Percentiles rank a stretch among this genome's conserved stretches.
Conservation (phyloP, 2,888 invertebrate genomes). For the Calameuta pallipes region DNA sequence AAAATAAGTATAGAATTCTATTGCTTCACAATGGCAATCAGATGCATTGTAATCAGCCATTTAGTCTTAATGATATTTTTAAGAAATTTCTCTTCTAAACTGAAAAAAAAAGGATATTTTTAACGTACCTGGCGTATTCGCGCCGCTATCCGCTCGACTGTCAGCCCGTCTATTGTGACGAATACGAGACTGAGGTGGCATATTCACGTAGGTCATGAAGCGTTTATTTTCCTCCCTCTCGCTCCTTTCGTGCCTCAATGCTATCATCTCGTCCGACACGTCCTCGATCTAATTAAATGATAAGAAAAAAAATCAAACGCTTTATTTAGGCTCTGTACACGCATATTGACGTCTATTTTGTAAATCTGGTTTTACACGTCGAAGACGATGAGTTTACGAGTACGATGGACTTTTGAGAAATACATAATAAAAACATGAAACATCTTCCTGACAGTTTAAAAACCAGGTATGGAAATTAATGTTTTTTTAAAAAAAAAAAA, state of each 20-base stretch:
- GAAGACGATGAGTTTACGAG: not conserved
- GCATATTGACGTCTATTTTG: constrained; percentile 20
- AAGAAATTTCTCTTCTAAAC: not conserved
- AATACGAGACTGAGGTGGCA: constrained; percentile 66
- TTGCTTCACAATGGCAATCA: not conserved
- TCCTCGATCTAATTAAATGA: constrained; percentile 75
- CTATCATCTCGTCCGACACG: constrained; percentile 79
- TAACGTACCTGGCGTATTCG: constrained; percentile 74
- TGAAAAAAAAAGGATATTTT: not conserved
- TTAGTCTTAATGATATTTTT: not conserved
- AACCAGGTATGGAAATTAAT: not conserved
- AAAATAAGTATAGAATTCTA: not conserved
- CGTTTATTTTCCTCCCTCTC: constrained; percentile 86
- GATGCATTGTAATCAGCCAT: not conserved
- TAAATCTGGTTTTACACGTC: constrained; percentile 24
- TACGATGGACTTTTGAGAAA: constrained; percentile 7
- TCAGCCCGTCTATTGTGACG: constrained; percentile 76
- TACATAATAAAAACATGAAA: not conserved
- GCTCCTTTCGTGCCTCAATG: constrained; percentile 79
- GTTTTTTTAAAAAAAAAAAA: not conserved
- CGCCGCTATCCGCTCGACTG: constrained; percentile 76
- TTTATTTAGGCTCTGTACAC: constrained; percentile 15
- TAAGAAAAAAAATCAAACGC: constrained; percentile 32
- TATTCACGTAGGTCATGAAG: constrained; percentile 72
- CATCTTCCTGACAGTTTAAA: not conserved